These are phyloP conservation scores for Tipula lateralis DNA, from an alignment of 2,888 invertebrate genomes.

Conservation along the genomic window DNA sequence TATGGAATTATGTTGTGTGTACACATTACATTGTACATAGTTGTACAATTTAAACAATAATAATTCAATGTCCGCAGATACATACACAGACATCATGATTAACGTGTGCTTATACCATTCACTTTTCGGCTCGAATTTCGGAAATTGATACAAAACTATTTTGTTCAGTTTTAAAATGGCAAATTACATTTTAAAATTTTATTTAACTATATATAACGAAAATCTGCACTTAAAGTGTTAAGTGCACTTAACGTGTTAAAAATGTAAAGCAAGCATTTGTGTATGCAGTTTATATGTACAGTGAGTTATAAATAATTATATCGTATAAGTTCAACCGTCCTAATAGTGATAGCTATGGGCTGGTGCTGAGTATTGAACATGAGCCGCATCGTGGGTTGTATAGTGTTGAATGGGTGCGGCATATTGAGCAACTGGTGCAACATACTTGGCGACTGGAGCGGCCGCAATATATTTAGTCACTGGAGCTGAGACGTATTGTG, in stretches of 20 bases:
- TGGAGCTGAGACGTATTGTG: constrained; percentile 30
- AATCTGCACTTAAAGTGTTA: background rate
- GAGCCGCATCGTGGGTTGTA: background rate
- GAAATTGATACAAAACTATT: background rate
- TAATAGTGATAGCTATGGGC: constrained; percentile 26
- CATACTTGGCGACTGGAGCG: constrained; percentile 31
- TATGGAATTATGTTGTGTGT: background rate
- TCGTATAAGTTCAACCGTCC: background rate
- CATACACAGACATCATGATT: background rate
- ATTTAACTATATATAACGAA: background rate
- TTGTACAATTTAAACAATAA: background rate
- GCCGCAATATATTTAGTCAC: background rate
- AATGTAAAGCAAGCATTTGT: background rate
- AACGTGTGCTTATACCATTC: background rate
- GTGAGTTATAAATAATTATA: background rate
- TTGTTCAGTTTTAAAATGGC: background rate
- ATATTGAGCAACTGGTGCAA: constrained; percentile 26
- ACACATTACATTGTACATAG: background rate
- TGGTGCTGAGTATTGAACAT: constrained; percentile 26
- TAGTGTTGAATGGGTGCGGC: constrained; percentile 29
- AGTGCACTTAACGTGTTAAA: background rate
- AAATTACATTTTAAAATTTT: background rate
- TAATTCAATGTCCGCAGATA: background rate
- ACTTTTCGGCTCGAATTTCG: background rate
- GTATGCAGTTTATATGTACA: background rate